phyloP scores from a whole-genome alignment of 1,140 invertebrate genomes.

The Drosophila pseudoananassae region DNA sequence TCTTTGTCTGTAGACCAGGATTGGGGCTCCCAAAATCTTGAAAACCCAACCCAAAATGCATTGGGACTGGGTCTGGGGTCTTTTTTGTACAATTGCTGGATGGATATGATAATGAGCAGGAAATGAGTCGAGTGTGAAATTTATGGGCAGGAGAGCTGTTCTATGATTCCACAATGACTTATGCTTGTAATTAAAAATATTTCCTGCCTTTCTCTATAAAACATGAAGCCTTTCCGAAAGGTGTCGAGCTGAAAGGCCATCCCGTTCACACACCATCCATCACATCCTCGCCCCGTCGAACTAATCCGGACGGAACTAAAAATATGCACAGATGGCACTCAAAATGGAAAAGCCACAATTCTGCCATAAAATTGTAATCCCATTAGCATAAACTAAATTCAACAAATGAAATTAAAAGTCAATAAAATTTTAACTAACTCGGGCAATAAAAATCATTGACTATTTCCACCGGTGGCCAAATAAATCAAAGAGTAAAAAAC shows the following conservation, averaged over 20 bases:
- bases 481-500: constrained; percentile 12
- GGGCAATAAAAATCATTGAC: constrained; percentile 46
- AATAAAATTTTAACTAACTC: constrained; percentile 46
- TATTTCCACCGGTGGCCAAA: constrained; percentile 5
- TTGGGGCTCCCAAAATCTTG: constrained; percentile 26
- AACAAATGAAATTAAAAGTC: constrained; percentile 52
- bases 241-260: constrained; percentile 28
- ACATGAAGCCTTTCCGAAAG: constrained; percentile 33
- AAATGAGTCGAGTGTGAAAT: constrained; percentile 81
- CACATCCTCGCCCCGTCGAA: constrained; percentile 1
- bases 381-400: constrained; percentile 50
- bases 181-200: constrained; percentile 69
- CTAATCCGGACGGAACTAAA: constrained; percentile 15
- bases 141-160: constrained; percentile 71
- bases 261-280: constrained; percentile 31
- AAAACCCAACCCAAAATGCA: constrained; percentile 46
- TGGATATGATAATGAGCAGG: constrained; percentile 72
- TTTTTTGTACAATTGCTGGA: constrained; percentile 59
- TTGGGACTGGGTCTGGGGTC: constrained; percentile 28
- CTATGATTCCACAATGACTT: constrained; percentile 57
- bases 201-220: constrained; percentile 31
- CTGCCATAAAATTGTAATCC: constrained; percentile 45
- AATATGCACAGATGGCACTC: constrained; percentile 46
- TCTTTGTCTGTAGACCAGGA: constrained; percentile 8
- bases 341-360: constrained; percentile 28